These are phyloP conservation scores for Sebastes iracundus DNA, from an alignment of 2,797 vertebrate genomes.

Conservation along the genomic window DNA sequence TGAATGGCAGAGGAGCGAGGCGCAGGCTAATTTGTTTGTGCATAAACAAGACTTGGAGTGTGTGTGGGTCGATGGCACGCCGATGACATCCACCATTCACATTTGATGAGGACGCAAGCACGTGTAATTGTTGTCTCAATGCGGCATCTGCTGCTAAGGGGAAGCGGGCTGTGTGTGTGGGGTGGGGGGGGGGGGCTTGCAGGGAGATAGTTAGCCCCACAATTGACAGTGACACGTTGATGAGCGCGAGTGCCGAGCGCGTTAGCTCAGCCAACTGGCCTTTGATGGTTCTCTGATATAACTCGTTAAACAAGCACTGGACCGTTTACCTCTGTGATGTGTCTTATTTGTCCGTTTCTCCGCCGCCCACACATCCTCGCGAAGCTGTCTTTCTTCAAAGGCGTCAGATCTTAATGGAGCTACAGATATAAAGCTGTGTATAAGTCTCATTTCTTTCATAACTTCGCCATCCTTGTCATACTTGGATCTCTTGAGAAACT, in stretches of 20 bases:
- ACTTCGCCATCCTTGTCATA: conserved; percentile 1
- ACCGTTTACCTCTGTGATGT: conserved; percentile 68
- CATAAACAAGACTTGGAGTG: conserved; percentile 57
- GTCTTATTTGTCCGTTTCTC: conserved; percentile 67
- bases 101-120: conserved; percentile 65
- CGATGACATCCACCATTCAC: conserved; percentile 64
- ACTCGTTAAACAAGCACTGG: conserved; percentile 69
- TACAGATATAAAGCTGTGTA: conserved; percentile 22
- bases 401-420: conserved; percentile 41
- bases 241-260: conserved; percentile 50
- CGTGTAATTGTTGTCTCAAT: conserved; percentile 72
- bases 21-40: conserved; percentile 52
- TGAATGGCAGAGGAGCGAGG: conserved; percentile 18
- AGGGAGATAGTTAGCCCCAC: conserved; percentile 62
- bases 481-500: conserved; percentile 30
- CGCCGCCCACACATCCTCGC: conserved; percentile 46
- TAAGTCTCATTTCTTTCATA: conserved; percentile 15
- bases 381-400: conserved; percentile 51
- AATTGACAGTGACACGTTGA: conserved; percentile 77
- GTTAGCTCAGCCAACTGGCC: conserved; percentile 65
- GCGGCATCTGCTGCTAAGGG: conserved; percentile 73
- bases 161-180: not conserved
- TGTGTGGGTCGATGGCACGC: conserved; percentile 45
- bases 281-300: conserved; percentile 70
- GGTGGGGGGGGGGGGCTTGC: conserved; percentile 11